phyloP scores from a whole-genome alignment of 1,140 invertebrate species.

The Paracyclopina nana region DNA sequence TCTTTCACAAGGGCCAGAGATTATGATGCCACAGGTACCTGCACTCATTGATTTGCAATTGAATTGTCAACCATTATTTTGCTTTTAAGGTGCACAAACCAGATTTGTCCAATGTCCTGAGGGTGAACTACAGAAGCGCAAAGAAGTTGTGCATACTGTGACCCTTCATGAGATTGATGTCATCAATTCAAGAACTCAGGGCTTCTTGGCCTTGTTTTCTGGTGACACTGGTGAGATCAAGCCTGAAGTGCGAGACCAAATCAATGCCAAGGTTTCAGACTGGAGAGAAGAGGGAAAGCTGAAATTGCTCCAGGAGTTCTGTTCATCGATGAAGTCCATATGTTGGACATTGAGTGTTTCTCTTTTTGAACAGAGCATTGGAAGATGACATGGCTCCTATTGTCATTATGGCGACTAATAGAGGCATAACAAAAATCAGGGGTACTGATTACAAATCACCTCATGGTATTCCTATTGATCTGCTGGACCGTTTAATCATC shows the following conservation, averaged over 20 bases:
- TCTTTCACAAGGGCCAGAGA: conserved; percentile 88
- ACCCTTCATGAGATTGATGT: conserved; percentile 97
- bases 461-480: conserved; percentile 88
- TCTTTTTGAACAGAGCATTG: conserved; percentile 85
- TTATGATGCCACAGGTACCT: conserved; percentile 95
- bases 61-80: too few species aligned
- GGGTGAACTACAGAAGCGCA: conserved; percentile 94
- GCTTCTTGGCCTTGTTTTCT: conserved; percentile 90
- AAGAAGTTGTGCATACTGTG: conserved; percentile 95
- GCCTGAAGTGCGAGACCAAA: conserved; percentile 88
- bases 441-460: conserved; percentile 83
- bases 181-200: conserved; percentile 89
- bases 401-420: conserved; percentile 97
- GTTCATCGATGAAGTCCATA: conserved; percentile 86
- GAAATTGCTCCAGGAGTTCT: conserved; percentile 91
- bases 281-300: conserved; percentile 97
- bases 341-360: conserved; percentile 98
- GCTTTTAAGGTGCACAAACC: conserved; percentile 30
- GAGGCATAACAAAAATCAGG: conserved; percentile 77
- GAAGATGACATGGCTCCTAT: conserved; percentile 94
- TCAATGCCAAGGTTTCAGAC: conserved; percentile 92
- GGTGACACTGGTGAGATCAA: conserved; percentile 99
- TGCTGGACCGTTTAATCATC: conserved; percentile 87
- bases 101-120: conserved; percentile 96
- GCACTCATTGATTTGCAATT: too few species aligned